Conservation (phyloP, 2,797 vertebrate genomes). For the Pseudocheirus occidentalis region DNA sequence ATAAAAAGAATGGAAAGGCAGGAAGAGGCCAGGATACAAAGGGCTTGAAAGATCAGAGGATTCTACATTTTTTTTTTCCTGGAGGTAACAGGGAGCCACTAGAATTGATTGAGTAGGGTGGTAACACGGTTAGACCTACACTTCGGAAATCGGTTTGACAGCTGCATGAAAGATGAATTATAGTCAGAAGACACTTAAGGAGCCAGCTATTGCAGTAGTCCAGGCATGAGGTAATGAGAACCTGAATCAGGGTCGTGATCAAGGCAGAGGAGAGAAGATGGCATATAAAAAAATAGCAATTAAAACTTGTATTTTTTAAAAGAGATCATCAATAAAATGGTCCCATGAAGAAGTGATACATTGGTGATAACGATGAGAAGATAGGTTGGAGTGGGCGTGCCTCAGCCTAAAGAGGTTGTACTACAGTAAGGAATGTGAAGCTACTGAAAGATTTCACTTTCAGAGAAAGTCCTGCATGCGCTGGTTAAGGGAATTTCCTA, state of each 20-base stretch:
- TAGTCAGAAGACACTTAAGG: not conserved
- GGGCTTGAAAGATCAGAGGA: not conserved
- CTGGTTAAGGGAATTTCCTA: not conserved
- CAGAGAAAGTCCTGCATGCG: too few species aligned
- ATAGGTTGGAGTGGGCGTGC: not conserved
- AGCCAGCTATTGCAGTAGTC: not conserved
- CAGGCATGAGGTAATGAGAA: not conserved
- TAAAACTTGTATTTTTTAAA: too few species aligned
- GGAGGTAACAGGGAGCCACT: not conserved
- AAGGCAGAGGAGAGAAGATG: not conserved
- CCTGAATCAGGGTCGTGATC: not conserved
- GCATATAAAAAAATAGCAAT: not conserved
- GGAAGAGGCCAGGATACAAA: not conserved
- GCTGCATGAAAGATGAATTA: not conserved
- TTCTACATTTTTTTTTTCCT: not conserved
- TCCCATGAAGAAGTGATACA: not conserved
- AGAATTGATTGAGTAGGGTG: too few species aligned
- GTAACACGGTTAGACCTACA: not conserved
- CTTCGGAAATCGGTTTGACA: not conserved
- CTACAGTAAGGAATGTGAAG: not conserved
- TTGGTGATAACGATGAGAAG: not conserved
- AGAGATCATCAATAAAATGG: not conserved
- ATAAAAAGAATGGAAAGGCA: not conserved
- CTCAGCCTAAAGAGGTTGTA: not conserved
- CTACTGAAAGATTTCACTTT: not conserved